Evolutionary conservation across 2,888 invertebrate genomes (phyloP).

Genomic region (Hypercompe scribonia): DNA sequence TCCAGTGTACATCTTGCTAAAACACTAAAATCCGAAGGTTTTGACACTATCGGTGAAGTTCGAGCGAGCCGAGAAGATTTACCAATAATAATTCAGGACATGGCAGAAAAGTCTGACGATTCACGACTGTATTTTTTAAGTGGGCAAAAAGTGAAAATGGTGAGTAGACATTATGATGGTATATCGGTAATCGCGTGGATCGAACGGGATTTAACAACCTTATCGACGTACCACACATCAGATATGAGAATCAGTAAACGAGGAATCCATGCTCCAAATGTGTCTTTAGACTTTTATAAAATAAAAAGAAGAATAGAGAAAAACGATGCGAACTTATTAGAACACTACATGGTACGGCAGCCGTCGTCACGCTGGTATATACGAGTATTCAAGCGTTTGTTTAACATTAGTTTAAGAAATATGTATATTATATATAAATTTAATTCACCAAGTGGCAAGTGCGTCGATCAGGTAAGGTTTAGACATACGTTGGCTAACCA

Average conservation of each 20-base stretch:
- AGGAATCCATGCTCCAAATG: neutral
- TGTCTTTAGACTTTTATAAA: slow-evolving; percentile 4
- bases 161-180: slow-evolving; percentile 10
- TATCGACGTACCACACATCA: slow-evolving; percentile 15
- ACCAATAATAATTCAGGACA: slow-evolving; percentile 10
- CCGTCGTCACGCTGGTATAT: slow-evolving; percentile 13
- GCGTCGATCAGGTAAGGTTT: neutral
- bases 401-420: slow-evolving; percentile 12
- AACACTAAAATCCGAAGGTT: slow-evolving; percentile 8
- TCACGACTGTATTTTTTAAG: neutral
- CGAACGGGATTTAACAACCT: slow-evolving; percentile 5
- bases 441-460: neutral
- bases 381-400: neutral
- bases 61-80: neutral
- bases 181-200: slow-evolving; percentile 10
- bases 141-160: neutral
- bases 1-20: slow-evolving; percentile 7
- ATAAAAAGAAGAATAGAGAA: neutral
- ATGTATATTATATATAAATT: slow-evolving; percentile 14
- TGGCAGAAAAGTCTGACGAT: neutral
- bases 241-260: slow-evolving; percentile 10
- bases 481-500: slow-evolving; percentile 10
- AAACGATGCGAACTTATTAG: neutral
- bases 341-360: neutral
- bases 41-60: slow-evolving; percentile 12